phyloP scores from a whole-genome alignment of 1,140 invertebrate genomes.

The Dreissena rostriformis region DNA sequence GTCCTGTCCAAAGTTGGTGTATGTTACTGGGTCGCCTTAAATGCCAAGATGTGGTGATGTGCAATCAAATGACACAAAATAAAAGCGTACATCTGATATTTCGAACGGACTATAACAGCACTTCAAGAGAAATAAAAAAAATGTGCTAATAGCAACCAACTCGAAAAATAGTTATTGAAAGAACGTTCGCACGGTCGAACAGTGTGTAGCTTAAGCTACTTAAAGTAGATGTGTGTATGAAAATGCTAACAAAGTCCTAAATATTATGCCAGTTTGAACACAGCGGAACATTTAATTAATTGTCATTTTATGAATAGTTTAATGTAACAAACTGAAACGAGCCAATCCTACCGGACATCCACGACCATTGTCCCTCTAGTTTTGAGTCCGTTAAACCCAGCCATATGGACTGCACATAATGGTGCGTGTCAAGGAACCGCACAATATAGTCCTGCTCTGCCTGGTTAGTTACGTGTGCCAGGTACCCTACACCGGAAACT shows the following conservation, averaged over 20 bases:
- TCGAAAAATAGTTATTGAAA: neutral
- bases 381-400: conserved; percentile 28
- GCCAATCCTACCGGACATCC: conserved; percentile 34
- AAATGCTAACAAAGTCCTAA: neutral
- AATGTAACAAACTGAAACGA: neutral
- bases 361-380: conserved; percentile 1
- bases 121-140: no score
- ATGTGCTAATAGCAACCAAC: neutral
- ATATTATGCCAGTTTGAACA: neutral
- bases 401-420: conserved; percentile 29
- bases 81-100: no score
- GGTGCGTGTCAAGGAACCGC: conserved; percentile 23
- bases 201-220: no score
- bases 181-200: no score
- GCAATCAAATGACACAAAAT: no score
- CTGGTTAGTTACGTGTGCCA: conserved; percentile 16
- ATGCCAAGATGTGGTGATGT: neutral
- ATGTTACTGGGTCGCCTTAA: neutral
- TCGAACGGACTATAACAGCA: neutral
- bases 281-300: neutral
- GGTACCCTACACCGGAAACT: neutral
- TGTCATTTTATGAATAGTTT: neutral
- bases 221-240: neutral
- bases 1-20: conserved; percentile 9
- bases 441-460: conserved; percentile 26